A percentile compares a stretch with the other conserved stretches of the same genome.
Conservation (phyloP, 2,888 invertebrate genomes). For the Petrolisthes manimaculis region DNA sequence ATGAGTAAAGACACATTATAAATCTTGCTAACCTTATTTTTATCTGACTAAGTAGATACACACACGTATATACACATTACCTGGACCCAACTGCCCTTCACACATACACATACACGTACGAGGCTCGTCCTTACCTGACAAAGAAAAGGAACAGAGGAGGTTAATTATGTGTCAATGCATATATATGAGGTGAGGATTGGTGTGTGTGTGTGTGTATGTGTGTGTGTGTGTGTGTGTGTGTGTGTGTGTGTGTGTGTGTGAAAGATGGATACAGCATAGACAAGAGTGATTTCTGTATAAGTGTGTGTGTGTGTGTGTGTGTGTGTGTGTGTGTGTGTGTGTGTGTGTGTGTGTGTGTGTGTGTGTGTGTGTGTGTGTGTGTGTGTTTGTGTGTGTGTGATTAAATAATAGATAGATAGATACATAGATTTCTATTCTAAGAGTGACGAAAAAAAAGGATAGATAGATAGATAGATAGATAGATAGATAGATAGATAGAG, state of each 20-base stretch:
- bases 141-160: neutral
- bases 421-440: neutral
- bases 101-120: too few species aligned
- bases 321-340: neutral
- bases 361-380: slow-evolving; percentile 2
- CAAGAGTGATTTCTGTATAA: neutral
- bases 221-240: slow-evolving; percentile 15
- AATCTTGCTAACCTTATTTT: too few species aligned
- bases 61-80: too few species aligned
- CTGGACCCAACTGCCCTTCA: too few species aligned
- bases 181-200: neutral
- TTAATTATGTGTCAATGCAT: neutral
- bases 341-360: neutral
- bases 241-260: slow-evolving; percentile 5
- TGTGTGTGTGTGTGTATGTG: slow-evolving; percentile 18
- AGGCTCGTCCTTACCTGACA: too few species aligned
- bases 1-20: too few species aligned
- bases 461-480: neutral
- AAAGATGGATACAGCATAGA: too few species aligned
- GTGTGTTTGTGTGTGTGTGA: slow-evolving; percentile 3
- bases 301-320: slow-evolving; percentile 11
- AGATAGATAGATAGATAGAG: too few species aligned
- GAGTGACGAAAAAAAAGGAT: neutral
- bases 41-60: too few species aligned
- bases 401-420: too few species aligned